Conservation (phyloP, 2,888 invertebrate species). For the Neoitamus cyanurus region DNA sequence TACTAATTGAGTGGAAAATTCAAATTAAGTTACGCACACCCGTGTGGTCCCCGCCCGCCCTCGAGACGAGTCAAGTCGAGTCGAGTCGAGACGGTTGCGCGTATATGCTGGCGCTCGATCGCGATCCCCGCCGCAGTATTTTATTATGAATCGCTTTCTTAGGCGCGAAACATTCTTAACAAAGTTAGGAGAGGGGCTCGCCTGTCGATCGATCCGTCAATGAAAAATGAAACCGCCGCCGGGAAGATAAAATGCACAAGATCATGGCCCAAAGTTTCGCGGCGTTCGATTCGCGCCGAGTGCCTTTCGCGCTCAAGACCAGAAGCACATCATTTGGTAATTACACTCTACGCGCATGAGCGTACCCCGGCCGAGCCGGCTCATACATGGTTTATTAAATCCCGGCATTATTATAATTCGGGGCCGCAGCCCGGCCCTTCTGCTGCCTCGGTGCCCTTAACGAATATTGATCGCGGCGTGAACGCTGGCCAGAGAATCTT, state of each 20-base stretch:
- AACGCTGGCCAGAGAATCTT: not conserved
- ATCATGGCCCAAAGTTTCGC: conserved; percentile 18
- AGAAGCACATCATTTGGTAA: conserved; percentile 47
- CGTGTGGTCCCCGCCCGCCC: not conserved
- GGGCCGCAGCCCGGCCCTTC: conserved; percentile 14
- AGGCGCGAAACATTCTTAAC: conserved; percentile 35
- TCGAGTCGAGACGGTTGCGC: not conserved
- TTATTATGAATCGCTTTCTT: conserved; percentile 38
- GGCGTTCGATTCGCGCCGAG: not conserved
- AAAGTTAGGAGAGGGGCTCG: conserved; percentile 30
- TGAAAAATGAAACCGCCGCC: conserved; percentile 33
- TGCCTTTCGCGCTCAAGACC: conserved; percentile 28
- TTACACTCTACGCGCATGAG: conserved; percentile 32
- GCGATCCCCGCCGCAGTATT: conserved; percentile 3
- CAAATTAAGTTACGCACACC: conserved; percentile 25
- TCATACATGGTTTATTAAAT: conserved; percentile 19
- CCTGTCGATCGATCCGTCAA: conserved; percentile 38
- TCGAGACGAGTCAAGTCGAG: no score
- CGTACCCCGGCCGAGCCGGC: not conserved
- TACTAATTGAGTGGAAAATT: conserved; percentile 46
- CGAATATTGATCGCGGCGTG: not conserved
- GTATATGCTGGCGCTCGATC: not conserved
- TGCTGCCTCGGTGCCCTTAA: not conserved
- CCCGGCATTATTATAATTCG: conserved; percentile 41
- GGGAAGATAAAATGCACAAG: conserved; percentile 40